Percentiles rank a stretch among this genome's conserved stretches.
Conservation (phyloP, 1,140 invertebrate genomes). For the Maniola jurtina region DNA sequence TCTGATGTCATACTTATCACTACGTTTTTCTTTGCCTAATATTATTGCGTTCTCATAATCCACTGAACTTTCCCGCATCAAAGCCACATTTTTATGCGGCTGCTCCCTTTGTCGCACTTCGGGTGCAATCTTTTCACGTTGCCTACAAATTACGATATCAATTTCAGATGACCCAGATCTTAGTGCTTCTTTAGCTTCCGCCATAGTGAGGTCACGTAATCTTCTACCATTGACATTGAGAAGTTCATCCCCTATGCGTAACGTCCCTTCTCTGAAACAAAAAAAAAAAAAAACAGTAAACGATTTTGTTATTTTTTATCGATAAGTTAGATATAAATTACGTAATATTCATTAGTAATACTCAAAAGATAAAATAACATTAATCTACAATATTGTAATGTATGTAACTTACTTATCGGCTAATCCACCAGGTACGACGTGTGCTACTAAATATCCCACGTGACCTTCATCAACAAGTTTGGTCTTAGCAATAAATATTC, state of each 20-base stretch:
- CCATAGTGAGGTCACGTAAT: constrained; percentile 86
- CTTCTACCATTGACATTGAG: constrained; percentile 90
- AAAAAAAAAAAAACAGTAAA: constrained; percentile 25
- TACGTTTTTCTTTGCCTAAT: constrained; percentile 76
- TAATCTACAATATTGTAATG: background rate
- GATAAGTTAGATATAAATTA: too few species aligned
- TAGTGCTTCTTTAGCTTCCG: constrained; percentile 86
- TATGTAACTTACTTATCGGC: constrained; percentile 83
- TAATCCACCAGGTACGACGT: constrained; percentile 87
- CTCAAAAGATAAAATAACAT: too few species aligned
- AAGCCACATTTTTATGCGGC: constrained; percentile 43
- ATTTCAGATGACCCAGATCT: constrained; percentile 83
- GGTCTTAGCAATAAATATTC: constrained; percentile 91
- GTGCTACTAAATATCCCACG: constrained; percentile 90
- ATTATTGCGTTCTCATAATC: constrained; percentile 83
- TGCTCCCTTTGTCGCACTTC: constrained; percentile 56
- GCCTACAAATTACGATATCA: constrained; percentile 85
- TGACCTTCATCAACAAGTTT: constrained; percentile 82
- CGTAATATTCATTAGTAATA: too few species aligned
- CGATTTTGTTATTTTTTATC: too few species aligned
- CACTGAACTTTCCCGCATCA: constrained; percentile 83
- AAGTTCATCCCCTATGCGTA: constrained; percentile 90
- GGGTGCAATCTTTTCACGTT: constrained; percentile 52
- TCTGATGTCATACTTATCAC: constrained; percentile 68
- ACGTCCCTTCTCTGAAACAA: constrained; percentile 84